Percentiles rank a stretch among this genome's conserved stretches.
These are phyloP conservation scores for Stenopsyche tienmushanensis DNA, from an alignment of 1,140 invertebrate genomes.

Conservation along the genomic window DNA sequence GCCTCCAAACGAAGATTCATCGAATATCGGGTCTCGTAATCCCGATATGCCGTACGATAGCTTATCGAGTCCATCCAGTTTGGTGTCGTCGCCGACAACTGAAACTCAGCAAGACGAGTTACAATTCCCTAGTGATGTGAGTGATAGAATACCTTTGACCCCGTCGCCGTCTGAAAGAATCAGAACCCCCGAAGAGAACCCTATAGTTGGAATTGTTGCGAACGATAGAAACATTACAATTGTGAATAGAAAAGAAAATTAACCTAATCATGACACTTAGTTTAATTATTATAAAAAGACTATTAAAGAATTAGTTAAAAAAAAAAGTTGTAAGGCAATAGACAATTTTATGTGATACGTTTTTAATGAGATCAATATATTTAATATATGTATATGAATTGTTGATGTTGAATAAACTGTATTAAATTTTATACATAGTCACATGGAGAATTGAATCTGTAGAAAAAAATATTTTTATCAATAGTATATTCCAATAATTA, in stretches of 20 bases:
- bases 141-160: constrained; percentile 5
- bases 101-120: constrained; percentile 25
- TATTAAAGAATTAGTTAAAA: constrained; percentile 11
- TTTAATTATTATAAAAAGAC: constrained; percentile 25
- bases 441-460: constrained; percentile 26
- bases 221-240: constrained; percentile 25
- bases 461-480: neutral
- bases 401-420: constrained; percentile 9
- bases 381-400: neutral
- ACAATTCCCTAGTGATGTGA: constrained; percentile 16
- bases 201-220: constrained; percentile 36
- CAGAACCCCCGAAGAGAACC: constrained; percentile 35
- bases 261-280: constrained; percentile 39
- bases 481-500: neutral
- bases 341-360: constrained; percentile 15
- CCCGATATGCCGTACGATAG: constrained; percentile 21
- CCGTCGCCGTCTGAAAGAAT: neutral
- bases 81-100: constrained; percentile 27
- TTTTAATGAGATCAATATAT: constrained; percentile 9
- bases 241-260: constrained; percentile 35
- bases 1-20: neutral
- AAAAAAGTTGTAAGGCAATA: constrained; percentile 10
- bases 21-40: neutral
- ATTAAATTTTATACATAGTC: neutral
- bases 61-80: constrained; percentile 33